Evolutionary conservation across 1,140 invertebrate species (phyloP).

Genomic region (Chrysomallon squamiferum): DNA sequence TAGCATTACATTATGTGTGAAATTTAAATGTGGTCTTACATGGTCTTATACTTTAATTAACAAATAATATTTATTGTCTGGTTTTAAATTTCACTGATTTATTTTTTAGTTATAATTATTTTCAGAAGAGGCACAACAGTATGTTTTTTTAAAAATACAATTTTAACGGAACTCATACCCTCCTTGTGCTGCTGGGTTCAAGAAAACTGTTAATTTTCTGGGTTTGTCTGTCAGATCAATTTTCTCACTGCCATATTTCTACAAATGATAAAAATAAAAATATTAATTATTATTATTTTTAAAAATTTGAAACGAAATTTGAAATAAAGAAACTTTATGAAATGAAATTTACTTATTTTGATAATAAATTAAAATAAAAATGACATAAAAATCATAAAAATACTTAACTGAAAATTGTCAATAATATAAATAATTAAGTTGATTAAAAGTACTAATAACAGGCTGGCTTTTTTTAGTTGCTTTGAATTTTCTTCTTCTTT

Average conservation of each 20-base stretch:
- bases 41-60: too few relatives aligned
- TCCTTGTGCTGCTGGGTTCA: constrained; percentile 89
- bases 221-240: constrained; percentile 70
- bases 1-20: too few relatives aligned
- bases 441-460: too few relatives aligned
- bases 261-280: constrained; percentile 14
- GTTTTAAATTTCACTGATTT: too few relatives aligned
- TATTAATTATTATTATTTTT: not conserved
- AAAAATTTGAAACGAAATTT: not conserved
- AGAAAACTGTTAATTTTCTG: constrained; percentile 82
- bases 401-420: not conserved
- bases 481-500: too few relatives aligned
- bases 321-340: not conserved
- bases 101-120: too few relatives aligned
- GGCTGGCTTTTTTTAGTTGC: too few relatives aligned
- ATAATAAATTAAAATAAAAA: not conserved
- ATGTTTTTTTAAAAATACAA: too few relatives aligned
- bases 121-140: too few relatives aligned
- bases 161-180: constrained; percentile 66
- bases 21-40: too few relatives aligned
- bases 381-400: not conserved
- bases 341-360: not conserved
- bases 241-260: constrained; percentile 73
- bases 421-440: not conserved
- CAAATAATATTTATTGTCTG: too few relatives aligned